A percentile compares a stretch with the other conserved stretches of the same genome.
Evolutionary conservation across 1,140 invertebrate species (phyloP).

Genomic region (Pachypsylla venusta): DNA sequence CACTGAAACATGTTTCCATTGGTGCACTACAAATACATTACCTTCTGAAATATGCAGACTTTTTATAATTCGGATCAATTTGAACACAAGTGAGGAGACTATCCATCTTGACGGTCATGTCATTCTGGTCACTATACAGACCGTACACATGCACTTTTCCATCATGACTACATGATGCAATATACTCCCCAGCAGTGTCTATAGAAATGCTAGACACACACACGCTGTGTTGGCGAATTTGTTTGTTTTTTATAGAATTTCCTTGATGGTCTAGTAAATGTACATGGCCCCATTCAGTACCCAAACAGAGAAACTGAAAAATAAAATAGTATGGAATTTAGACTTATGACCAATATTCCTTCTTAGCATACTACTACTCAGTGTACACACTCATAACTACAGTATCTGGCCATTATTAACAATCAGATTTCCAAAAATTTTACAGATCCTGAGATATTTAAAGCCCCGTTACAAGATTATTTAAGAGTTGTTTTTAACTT

Average conservation of each 20-base stretch:
- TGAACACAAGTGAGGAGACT: constrained; percentile 74
- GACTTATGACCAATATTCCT: not conserved
- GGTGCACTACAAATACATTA: no score
- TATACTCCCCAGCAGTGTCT: constrained; percentile 76
- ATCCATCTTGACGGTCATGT: constrained; percentile 59
- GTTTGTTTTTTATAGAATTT: constrained; percentile 58
- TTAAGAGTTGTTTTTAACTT: no score
- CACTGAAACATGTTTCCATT: no score
- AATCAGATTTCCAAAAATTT: no score
- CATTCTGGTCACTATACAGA: constrained; percentile 67
- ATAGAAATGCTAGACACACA: constrained; percentile 90
- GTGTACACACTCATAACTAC: no score
- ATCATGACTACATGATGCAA: constrained; percentile 91
- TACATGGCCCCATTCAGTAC: constrained; percentile 78
- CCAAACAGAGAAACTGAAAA: constrained; percentile 73
- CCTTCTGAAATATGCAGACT: constrained; percentile 38
- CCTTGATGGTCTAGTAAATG: constrained; percentile 87
- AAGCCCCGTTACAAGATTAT: no score
- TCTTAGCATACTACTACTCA: no score
- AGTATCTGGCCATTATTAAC: no score
- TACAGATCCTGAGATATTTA: no score
- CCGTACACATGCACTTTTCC: constrained; percentile 66
- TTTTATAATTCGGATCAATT: constrained; percentile 74
- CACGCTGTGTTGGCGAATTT: constrained; percentile 62
- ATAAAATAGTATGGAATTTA: constrained; percentile 15